Conservation (phyloP, 2,888 invertebrate genomes). For the Hedychridium roseum region DNA sequence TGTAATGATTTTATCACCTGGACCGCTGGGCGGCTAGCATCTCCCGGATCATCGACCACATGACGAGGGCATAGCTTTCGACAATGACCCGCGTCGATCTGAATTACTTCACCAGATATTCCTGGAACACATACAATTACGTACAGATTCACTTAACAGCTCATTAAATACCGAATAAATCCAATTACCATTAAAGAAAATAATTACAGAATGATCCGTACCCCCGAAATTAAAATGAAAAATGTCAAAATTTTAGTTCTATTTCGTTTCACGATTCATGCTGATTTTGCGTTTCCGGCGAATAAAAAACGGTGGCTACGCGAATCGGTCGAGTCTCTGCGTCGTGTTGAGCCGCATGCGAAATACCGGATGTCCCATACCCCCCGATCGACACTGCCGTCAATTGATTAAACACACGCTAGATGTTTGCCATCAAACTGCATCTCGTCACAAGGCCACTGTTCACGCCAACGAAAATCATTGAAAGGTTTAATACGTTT, state of each 20-base stretch:
- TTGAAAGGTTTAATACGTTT: too few relatives aligned
- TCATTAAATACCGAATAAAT: too few relatives aligned
- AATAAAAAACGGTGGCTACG: not conserved
- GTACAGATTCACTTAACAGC: too few relatives aligned
- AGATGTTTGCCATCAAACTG: constrained; percentile 21
- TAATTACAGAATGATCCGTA: too few relatives aligned
- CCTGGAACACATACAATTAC: too few relatives aligned
- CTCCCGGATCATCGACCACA: constrained; percentile 56
- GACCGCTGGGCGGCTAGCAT: constrained; percentile 56
- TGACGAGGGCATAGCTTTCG: constrained; percentile 56
- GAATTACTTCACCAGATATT: constrained; percentile 58
- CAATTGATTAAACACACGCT: constrained; percentile 37
- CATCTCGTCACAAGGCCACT: too few relatives aligned
- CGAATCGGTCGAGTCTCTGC: not conserved
- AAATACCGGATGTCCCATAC: constrained; percentile 25
- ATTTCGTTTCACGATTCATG: too few relatives aligned
- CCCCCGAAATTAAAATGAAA: too few relatives aligned
- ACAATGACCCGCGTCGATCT: constrained; percentile 60
- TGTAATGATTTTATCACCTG: constrained; percentile 42
- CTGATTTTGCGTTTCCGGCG: not conserved
- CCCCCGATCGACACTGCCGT: constrained; percentile 21
- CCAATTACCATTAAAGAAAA: too few relatives aligned
- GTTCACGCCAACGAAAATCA: too few relatives aligned
- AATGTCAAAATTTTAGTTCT: too few relatives aligned
- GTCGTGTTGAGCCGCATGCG: not conserved